phyloP scores from a whole-genome alignment of 2,888 invertebrate genomes.

The Pyralis farinalis region DNA sequence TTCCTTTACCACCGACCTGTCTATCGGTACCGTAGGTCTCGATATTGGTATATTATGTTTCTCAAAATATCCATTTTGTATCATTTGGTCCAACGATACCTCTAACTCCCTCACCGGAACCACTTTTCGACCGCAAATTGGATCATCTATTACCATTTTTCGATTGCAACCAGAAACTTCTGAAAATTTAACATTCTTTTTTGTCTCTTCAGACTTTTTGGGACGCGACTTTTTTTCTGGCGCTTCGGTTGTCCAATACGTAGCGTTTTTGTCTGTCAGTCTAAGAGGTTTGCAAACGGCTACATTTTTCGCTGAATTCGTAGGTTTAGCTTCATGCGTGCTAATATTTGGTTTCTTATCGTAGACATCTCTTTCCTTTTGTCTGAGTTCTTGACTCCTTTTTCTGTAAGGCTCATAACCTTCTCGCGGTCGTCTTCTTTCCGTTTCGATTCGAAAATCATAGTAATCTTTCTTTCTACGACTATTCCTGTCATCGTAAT shows the following conservation, averaged over 20 bases:
- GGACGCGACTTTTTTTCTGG: constrained; percentile 45
- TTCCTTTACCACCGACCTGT: constrained; percentile 30
- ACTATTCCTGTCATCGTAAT: constrained; percentile 49
- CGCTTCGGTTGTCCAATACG: constrained; percentile 66
- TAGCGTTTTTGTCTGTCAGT: constrained; percentile 57
- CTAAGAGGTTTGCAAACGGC: constrained; percentile 69
- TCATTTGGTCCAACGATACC: constrained; percentile 75
- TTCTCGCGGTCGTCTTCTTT: constrained; percentile 40
- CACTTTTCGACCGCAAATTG: constrained; percentile 61
- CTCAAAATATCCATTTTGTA: constrained; percentile 74
- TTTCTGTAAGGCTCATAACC: constrained; percentile 50
- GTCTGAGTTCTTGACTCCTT: constrained; percentile 25
- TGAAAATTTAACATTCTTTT: constrained; percentile 75
- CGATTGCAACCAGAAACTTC: constrained; percentile 72
- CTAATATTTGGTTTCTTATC: constrained; percentile 14
- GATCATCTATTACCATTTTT: constrained; percentile 71
- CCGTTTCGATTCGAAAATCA: constrained; percentile 66
- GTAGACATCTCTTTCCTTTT: constrained; percentile 18
- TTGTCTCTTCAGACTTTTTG: constrained; percentile 57
- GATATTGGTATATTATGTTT: constrained; percentile 71
- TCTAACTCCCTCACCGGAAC: constrained; percentile 73
- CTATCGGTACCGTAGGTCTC: constrained; percentile 45
- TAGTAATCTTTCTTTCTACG: constrained; percentile 67
- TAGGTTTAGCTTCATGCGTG: constrained; percentile 20
- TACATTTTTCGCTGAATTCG: constrained; percentile 49